Percentiles rank a stretch among this genome's conserved stretches.
phyloP scores from a whole-genome alignment of 1,140 invertebrate genomes.

The Sinella curviseta region DNA sequence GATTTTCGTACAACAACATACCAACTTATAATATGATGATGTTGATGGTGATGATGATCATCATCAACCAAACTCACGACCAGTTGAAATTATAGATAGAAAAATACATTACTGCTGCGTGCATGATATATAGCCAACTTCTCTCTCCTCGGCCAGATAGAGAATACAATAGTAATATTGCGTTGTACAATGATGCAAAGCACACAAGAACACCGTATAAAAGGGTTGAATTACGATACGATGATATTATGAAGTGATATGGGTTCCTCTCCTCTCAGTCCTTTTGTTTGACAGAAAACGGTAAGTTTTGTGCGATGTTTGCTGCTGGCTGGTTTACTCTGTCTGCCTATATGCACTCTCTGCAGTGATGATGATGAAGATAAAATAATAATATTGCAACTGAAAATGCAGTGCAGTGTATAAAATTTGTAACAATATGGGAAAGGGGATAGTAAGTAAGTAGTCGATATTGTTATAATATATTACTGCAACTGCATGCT shows the following conservation, averaged over 20 bases:
- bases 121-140: too few species aligned
- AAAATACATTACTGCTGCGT: too few species aligned
- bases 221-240: neutral
- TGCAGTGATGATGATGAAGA: too few species aligned
- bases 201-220: neutral
- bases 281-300: conserved; percentile 5
- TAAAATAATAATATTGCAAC: neutral
- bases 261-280: neutral
- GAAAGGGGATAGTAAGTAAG: too few species aligned
- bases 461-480: too few species aligned
- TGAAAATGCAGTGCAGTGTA: neutral
- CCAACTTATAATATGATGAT: neutral
- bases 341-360: too few species aligned
- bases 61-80: neutral
- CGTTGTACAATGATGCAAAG: neutral
- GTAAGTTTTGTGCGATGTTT: neutral
- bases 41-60: neutral
- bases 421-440: neutral
- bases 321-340: too few species aligned
- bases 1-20: conserved; percentile 6
- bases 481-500: neutral
- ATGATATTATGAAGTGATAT: neutral
- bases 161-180: too few species aligned
- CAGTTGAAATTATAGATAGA: too few species aligned
- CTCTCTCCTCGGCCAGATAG: too few species aligned